A percentile compares a stretch with the other conserved stretches of the same genome.
These are phyloP conservation scores for Pollenia angustigena DNA, from an alignment of 2,888 invertebrate species.

Conservation along the genomic window DNA sequence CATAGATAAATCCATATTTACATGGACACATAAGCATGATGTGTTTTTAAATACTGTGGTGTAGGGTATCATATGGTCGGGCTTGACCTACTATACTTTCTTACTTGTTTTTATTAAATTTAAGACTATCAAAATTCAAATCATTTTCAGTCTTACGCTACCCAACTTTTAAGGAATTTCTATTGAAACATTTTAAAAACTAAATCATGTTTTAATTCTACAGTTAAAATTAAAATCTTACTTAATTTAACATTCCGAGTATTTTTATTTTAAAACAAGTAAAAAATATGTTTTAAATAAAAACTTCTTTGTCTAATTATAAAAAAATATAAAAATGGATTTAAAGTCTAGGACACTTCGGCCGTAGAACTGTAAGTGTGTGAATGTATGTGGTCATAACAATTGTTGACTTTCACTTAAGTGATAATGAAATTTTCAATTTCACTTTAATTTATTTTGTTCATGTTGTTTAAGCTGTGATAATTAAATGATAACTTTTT, in stretches of 20 bases:
- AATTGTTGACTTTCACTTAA: constrained; percentile 70
- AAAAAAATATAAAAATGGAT: constrained; percentile 15
- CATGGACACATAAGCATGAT: too few species aligned
- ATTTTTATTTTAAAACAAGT: neutral
- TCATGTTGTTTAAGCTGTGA: constrained; percentile 2
- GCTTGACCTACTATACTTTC: too few species aligned
- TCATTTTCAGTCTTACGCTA: too few species aligned
- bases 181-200: constrained; percentile 2
- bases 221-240: constrained; percentile 1
- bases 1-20: too few species aligned
- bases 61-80: too few species aligned
- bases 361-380: neutral
- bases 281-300: neutral
- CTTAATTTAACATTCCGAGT: neutral
- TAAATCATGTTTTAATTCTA: neutral
- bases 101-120: too few species aligned
- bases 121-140: too few species aligned
- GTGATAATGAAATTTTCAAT: constrained; percentile 67
- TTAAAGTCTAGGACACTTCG: constrained; percentile 21
- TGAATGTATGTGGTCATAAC: constrained; percentile 14
- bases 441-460: constrained; percentile 25
- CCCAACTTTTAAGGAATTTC: neutral
- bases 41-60: too few species aligned
- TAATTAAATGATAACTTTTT: constrained; percentile 69
- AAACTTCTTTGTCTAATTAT: constrained; percentile 27